Evolutionary conservation across 2,797 vertebrate species (phyloP).

Genomic region (Myotis daubentonii): DNA sequence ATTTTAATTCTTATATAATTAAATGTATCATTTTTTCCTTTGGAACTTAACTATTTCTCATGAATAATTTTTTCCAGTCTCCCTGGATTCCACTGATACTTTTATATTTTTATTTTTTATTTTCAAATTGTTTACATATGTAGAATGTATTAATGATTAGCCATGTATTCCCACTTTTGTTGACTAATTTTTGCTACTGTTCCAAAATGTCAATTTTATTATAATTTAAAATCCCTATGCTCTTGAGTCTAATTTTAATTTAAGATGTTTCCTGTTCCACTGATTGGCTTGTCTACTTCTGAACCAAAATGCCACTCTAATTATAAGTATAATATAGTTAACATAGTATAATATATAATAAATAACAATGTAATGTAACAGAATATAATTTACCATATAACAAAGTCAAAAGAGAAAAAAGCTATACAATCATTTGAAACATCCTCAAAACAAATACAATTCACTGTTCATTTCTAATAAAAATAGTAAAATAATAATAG

Average conservation of each 20-base stretch:
- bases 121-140: not conserved
- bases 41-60: not conserved
- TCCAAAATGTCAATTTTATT: conserved; percentile 30
- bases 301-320: conserved; percentile 9
- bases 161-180: not conserved
- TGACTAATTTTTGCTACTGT: conserved; percentile 7
- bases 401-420: not conserved
- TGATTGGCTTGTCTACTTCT: not conserved
- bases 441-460: not conserved
- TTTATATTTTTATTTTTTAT: not conserved
- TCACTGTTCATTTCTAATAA: not conserved
- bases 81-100: not conserved
- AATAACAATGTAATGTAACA: not conserved
- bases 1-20: not conserved
- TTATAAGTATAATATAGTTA: not conserved
- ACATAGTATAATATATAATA: not conserved
- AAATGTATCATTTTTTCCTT: conserved; percentile 9
- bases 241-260: conserved; percentile 16
- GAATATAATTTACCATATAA: not conserved
- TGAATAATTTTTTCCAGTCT: not conserved
- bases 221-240: not conserved
- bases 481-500: not conserved
- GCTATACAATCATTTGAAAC: not conserved
- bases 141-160: not conserved
- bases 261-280: not conserved